phyloP scores from a whole-genome alignment of 2,797 vertebrate species.

The Anguilla pacifica region DNA sequence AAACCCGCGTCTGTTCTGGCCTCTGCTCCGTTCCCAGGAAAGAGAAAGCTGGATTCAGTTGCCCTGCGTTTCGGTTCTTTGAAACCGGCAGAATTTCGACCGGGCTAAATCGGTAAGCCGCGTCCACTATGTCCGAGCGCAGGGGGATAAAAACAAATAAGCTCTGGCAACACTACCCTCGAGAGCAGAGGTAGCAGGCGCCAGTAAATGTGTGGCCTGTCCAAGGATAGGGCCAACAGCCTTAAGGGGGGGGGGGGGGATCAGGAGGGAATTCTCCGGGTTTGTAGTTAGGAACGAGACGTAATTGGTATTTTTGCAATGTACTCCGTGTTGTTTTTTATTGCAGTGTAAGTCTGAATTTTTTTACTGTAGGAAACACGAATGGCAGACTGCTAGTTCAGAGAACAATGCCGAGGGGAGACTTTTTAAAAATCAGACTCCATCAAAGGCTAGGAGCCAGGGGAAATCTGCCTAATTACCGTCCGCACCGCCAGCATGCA shows the following conservation, averaged over 20 bases:
- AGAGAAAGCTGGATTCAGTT: background rate
- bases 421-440: background rate
- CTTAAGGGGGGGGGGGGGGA: too few relatives aligned
- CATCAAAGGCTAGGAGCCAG: background rate
- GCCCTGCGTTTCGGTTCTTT: background rate
- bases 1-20: background rate
- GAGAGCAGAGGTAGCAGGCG: background rate
- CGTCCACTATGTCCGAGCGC: background rate
- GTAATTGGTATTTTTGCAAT: too few relatives aligned
- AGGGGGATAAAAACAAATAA: background rate
- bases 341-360: too few relatives aligned
- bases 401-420: background rate
- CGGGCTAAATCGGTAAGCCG: background rate
- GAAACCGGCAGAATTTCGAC: background rate
- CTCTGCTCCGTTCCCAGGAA: background rate
- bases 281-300: too few relatives aligned
- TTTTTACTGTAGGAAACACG: background rate
- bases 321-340: too few relatives aligned
- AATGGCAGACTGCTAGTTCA: background rate
- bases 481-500: background rate
- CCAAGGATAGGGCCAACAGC: background rate
- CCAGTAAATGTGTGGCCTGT: too few relatives aligned
- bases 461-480: background rate
- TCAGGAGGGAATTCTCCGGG: background rate
- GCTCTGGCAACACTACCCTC: background rate